phyloP scores from a whole-genome alignment of 1,140 invertebrate species.

The Bursaphelenchus mucronatus region DNA sequence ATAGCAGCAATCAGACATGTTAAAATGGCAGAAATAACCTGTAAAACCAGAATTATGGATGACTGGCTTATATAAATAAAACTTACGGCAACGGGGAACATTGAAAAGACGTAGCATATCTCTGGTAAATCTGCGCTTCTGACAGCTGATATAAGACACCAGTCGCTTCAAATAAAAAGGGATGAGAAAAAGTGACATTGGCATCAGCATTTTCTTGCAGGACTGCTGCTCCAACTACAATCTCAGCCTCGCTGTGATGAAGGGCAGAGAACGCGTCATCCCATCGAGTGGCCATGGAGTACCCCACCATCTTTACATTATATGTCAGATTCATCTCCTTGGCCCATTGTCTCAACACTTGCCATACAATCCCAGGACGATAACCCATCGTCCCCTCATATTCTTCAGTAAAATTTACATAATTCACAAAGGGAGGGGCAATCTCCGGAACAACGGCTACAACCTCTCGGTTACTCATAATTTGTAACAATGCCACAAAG shows the following conservation, averaged over 20 bases:
- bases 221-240: constrained; percentile 17
- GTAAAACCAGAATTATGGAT: no score
- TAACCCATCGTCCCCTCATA: constrained; percentile 1
- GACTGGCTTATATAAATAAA: no score
- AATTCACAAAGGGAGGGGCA: constrained; percentile 16
- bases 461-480: neutral
- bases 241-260: constrained; percentile 10
- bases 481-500: no score
- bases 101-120: no score
- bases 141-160: constrained; percentile 14
- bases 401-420: constrained; percentile 4
- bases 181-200: constrained; percentile 3
- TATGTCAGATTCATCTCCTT: constrained; percentile 19
- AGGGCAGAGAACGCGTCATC: constrained; percentile 10
- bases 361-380: constrained; percentile 16
- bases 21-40: no score
- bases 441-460: constrained; percentile 13
- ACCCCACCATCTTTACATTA: constrained; percentile 1
- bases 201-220: neutral
- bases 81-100: no score
- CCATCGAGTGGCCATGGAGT: constrained; percentile 11
- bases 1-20: no score
- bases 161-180: constrained; percentile 14
- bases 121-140: neutral
- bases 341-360: constrained; percentile 6